Percentiles rank a stretch among this genome's conserved stretches.
Evolutionary conservation across 2,797 vertebrate species (phyloP).

Genomic region (Sebastes steindachneri): DNA sequence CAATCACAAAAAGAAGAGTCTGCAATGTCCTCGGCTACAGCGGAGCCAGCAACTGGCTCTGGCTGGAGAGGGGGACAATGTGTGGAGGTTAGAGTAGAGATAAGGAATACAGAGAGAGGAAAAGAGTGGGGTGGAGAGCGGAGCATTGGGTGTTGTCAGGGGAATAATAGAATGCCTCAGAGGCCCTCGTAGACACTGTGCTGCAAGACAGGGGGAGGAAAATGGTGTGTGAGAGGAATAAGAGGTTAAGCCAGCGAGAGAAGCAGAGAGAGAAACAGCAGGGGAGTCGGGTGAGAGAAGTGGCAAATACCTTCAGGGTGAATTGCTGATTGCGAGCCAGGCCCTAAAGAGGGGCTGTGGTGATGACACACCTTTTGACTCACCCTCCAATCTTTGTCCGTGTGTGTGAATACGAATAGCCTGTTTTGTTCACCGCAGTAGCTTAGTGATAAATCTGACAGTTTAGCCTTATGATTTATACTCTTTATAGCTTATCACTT

Average conservation of each 20-base stretch:
- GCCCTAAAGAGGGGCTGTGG: slow-evolving; percentile 29
- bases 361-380: slow-evolving; percentile 70
- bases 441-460: slow-evolving; percentile 35
- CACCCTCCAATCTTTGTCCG: slow-evolving; percentile 53
- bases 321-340: slow-evolving; percentile 51
- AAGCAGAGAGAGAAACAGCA: slow-evolving; percentile 41
- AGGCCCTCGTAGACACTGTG: slow-evolving; percentile 45
- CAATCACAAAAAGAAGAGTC: not conserved
- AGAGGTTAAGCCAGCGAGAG: slow-evolving; percentile 51
- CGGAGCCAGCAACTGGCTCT: slow-evolving; percentile 8
- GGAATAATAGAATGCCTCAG: slow-evolving; percentile 67
- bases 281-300: slow-evolving; percentile 52
- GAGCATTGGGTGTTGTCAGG: slow-evolving; percentile 47
- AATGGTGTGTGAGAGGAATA: slow-evolving; percentile 50
- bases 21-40: not conserved
- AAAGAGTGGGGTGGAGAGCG: slow-evolving; percentile 29
- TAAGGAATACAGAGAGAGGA: slow-evolving; percentile 33
- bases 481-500: slow-evolving; percentile 38
- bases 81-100: slow-evolving; percentile 32
- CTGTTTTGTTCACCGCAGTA: slow-evolving; percentile 42
- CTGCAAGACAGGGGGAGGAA: slow-evolving; percentile 39
- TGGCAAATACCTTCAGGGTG: slow-evolving; percentile 61
- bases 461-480: slow-evolving; percentile 33
- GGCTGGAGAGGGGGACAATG: slow-evolving; percentile 7
- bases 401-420: slow-evolving; percentile 23